Conservation (phyloP, 2,797 vertebrate genomes). For the Sylvia borin region DNA sequence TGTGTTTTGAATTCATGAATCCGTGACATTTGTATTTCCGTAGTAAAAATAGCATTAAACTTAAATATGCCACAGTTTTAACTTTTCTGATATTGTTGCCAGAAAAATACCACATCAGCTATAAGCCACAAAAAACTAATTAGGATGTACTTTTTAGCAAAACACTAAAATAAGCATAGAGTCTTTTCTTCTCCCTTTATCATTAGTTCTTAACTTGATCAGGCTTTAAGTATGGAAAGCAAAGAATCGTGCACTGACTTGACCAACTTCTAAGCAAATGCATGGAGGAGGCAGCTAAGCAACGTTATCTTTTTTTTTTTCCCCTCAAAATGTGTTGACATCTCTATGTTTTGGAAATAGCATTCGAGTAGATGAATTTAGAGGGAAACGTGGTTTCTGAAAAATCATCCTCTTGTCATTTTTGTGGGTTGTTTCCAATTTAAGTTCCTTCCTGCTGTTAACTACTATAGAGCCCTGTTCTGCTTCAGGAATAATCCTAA, state of each 20-base stretch:
- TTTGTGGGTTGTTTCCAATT: slow-evolving; percentile 50
- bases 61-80: background rate
- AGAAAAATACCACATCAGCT: background rate
- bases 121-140: background rate
- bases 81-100: background rate
- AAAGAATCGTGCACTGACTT: background rate
- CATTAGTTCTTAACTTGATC: background rate
- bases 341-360: slow-evolving; percentile 11
- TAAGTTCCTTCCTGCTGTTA: slow-evolving; percentile 20
- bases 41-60: background rate
- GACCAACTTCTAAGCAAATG: background rate
- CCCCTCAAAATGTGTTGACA: background rate
- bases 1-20: background rate
- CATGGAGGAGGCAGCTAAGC: slow-evolving; percentile 15
- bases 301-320: background rate
- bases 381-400: background rate
- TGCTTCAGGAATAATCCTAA: background rate
- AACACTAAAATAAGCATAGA: background rate
- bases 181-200: background rate
- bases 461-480: background rate
- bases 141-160: background rate
- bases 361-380: slow-evolving; percentile 16
- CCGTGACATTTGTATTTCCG: background rate
- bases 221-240: background rate
- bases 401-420: slow-evolving; percentile 22